phyloP scores from a whole-genome alignment of 2,888 invertebrate genomes.

The Argynnis bischoffii region DNA sequence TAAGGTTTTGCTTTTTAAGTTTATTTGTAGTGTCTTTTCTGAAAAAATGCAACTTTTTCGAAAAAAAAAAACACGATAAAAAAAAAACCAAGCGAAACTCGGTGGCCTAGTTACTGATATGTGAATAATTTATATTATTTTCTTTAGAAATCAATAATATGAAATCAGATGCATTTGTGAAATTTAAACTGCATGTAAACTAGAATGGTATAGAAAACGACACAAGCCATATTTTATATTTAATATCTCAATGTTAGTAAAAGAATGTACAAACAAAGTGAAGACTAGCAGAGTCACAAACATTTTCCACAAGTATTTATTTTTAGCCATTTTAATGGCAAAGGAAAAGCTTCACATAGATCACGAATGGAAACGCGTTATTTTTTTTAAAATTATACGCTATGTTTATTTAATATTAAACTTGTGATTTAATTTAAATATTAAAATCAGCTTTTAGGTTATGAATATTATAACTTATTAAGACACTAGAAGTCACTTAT shows the following conservation, averaged over 20 bases:
- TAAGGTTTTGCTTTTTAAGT: too few relatives aligned
- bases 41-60: too few relatives aligned
- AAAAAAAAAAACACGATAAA: too few relatives aligned
- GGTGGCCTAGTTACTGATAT: too few relatives aligned
- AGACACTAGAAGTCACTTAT: too few relatives aligned
- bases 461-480: too few relatives aligned
- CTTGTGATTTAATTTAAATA: constrained; percentile 1
- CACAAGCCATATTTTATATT: not conserved
- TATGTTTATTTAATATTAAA: constrained; percentile 7
- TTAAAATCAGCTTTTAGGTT: not conserved
- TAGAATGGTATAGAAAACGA: not conserved
- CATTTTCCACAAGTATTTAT: constrained; percentile 19
- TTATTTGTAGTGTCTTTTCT: too few relatives aligned
- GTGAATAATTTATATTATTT: not conserved
- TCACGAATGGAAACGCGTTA: constrained; percentile 1
- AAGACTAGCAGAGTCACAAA: not conserved
- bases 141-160: not conserved
- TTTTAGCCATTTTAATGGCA: constrained; percentile 17
- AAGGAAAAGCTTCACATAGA: constrained; percentile 11
- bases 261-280: not conserved
- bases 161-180: too few relatives aligned
- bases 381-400: constrained; percentile 10
- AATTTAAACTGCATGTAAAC: too few relatives aligned
- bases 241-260: constrained; percentile 13
- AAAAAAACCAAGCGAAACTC: too few relatives aligned